These are phyloP conservation scores for Drosophila monieri DNA, from an alignment of 2,888 invertebrate genomes.

Conservation along the genomic window DNA sequence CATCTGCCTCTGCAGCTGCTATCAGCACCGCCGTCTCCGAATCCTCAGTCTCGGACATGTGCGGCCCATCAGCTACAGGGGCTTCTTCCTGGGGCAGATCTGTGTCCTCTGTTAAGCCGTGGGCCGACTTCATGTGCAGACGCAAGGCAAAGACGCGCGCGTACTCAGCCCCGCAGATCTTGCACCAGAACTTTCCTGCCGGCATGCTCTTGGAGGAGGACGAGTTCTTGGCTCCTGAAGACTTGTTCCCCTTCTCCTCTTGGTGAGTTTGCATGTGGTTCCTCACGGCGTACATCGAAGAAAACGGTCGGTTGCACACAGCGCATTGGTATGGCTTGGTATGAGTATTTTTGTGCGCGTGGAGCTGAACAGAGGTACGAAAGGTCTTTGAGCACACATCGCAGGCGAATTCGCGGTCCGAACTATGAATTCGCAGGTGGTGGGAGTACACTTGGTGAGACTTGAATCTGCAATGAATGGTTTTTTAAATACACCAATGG, in stretches of 20 bases:
- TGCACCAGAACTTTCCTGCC: slow-evolving; percentile 85
- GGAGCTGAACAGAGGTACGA: slow-evolving; percentile 91
- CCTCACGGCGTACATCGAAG: slow-evolving; percentile 90
- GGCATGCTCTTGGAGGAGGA: background rate
- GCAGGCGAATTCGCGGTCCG: slow-evolving; percentile 90
- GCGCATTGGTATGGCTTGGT: slow-evolving; percentile 92
- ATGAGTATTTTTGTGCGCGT: slow-evolving; percentile 92
- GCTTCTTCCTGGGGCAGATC: slow-evolving; percentile 12
- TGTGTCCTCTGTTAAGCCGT: slow-evolving; percentile 76
- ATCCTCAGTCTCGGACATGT: slow-evolving; percentile 24
- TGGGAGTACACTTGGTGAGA: slow-evolving; percentile 92
- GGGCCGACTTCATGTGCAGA: slow-evolving; percentile 89
- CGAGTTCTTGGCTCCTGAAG: background rate
- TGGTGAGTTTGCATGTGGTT: slow-evolving; percentile 91
- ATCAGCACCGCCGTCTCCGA: slow-evolving; percentile 69
- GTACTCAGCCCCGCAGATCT: slow-evolving; percentile 90
- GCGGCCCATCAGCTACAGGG: slow-evolving; percentile 10
- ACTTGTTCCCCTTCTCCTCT: slow-evolving; percentile 82
- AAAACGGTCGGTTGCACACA: slow-evolving; percentile 91
- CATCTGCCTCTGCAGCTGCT: slow-evolving; percentile 69
- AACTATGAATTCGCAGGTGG: slow-evolving; percentile 90
- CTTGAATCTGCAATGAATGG: slow-evolving; percentile 86
- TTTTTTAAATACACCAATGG: background rate
- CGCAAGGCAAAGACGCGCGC: slow-evolving; percentile 90
- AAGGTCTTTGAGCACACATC: slow-evolving; percentile 91